Conservation (phyloP, 2,113 vertebrate genomes). For the Gasterosteus nipponicus region DNA sequence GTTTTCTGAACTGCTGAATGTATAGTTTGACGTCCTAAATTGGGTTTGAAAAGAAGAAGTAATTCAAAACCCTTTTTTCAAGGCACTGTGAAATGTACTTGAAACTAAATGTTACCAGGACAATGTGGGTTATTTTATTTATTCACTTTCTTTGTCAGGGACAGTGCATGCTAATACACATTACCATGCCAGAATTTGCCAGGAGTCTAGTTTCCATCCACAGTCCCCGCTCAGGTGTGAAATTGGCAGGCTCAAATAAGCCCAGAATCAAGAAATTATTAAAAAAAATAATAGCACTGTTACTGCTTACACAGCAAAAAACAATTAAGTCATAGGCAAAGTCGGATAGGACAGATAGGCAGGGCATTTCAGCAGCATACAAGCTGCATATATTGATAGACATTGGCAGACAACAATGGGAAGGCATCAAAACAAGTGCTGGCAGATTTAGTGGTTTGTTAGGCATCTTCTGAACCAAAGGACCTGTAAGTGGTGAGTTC, state of each 20-base stretch:
- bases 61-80: not conserved
- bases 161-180: not conserved
- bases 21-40: not conserved
- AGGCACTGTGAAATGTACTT: no score
- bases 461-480: not conserved
- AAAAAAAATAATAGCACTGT: not conserved
- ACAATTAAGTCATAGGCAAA: not conserved
- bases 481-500: not conserved
- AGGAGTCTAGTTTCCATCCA: not conserved
- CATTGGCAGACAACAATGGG: not conserved
- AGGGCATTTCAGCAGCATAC: not conserved
- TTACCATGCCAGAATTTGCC: not conserved
- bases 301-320: not conserved
- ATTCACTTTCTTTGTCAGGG: not conserved
- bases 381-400: not conserved
- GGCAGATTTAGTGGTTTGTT: not conserved
- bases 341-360: not conserved
- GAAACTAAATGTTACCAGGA: conserved; percentile 8
- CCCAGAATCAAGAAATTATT: not conserved
- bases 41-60: not conserved
- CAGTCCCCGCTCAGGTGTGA: not conserved
- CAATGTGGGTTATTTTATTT: not conserved
- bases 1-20: not conserved
- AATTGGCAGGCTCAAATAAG: not conserved
- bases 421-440: not conserved